These are phyloP conservation scores for Hormaphis cornu DNA, from an alignment of 1,140 invertebrate genomes.

Conservation along the genomic window DNA sequence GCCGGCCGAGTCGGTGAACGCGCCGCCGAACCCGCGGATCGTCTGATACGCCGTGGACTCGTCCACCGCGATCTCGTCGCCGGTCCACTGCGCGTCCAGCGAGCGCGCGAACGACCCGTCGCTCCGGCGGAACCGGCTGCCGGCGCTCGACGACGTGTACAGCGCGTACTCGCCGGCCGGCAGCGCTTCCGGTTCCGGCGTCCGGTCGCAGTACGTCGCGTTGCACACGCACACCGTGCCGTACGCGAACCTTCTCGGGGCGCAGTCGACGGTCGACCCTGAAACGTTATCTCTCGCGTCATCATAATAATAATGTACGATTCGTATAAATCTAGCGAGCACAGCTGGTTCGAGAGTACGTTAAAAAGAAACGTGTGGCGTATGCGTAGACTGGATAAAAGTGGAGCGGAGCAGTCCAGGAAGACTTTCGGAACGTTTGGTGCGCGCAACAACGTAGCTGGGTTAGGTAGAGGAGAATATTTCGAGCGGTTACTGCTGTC, in stretches of 20 bases:
- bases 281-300: too few species aligned
- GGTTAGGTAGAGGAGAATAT: too few species aligned
- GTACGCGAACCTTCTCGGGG: constrained; percentile 42
- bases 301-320: too few species aligned
- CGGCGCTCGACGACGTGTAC: constrained; percentile 51
- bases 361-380: too few species aligned
- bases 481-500: too few species aligned
- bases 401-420: too few species aligned
- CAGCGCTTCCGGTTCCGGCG: constrained; percentile 41
- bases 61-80: constrained; percentile 38
- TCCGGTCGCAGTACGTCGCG: constrained; percentile 70
- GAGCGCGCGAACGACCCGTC: constrained; percentile 38
- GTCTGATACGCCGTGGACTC: constrained; percentile 46
- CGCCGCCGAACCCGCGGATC: constrained; percentile 72
- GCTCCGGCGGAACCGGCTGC: constrained; percentile 44
- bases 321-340: too few species aligned
- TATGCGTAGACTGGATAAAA: too few species aligned
- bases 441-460: too few species aligned
- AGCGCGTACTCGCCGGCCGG: constrained; percentile 45
- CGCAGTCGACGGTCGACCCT: constrained; percentile 42
- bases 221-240: constrained; percentile 78
- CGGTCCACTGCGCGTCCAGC: background rate
- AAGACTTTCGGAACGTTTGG: too few species aligned
- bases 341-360: too few species aligned
- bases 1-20: constrained; percentile 74